Conservation (phyloP, 2,888 invertebrate species). For the Erebia aethiops region DNA sequence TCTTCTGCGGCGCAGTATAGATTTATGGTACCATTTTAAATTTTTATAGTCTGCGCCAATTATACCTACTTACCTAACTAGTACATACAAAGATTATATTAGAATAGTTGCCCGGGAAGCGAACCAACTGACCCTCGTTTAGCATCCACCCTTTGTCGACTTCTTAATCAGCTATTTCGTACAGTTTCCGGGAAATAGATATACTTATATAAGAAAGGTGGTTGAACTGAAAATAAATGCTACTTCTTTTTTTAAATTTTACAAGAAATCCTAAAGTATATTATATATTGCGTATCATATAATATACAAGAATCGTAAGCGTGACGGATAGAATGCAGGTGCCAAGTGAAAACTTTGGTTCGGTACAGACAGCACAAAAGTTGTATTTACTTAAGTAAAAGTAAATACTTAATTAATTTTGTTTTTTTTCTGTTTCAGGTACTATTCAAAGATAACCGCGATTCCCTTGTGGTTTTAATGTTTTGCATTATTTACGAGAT, state of each 20-base stretch:
- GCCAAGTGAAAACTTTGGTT: constrained; percentile 18
- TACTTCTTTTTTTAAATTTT: background rate
- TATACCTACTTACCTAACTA: too few species aligned
- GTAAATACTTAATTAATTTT: background rate
- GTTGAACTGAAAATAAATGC: constrained; percentile 7
- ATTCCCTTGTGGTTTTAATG: background rate
- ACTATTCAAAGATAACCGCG: background rate
- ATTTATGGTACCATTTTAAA: too few species aligned
- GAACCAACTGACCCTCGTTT: background rate
- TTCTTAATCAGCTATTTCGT: too few species aligned
- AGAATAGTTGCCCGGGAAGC: background rate
- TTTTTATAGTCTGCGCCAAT: too few species aligned
- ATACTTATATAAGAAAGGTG: background rate
- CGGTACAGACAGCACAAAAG: constrained; percentile 16
- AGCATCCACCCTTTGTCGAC: background rate
- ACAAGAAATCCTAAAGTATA: background rate
- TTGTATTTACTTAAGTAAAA: background rate
- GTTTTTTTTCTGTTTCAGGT: background rate
- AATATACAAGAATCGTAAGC: constrained; percentile 5
- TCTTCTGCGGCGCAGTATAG: too few species aligned
- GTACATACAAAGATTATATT: too few species aligned
- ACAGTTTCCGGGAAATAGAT: background rate
- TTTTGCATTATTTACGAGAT: background rate
- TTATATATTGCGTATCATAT: constrained; percentile 12
- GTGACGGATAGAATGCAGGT: constrained; percentile 21